Evolutionary conservation across 1,140 invertebrate species (phyloP).

Genomic region (Solen grandis): DNA sequence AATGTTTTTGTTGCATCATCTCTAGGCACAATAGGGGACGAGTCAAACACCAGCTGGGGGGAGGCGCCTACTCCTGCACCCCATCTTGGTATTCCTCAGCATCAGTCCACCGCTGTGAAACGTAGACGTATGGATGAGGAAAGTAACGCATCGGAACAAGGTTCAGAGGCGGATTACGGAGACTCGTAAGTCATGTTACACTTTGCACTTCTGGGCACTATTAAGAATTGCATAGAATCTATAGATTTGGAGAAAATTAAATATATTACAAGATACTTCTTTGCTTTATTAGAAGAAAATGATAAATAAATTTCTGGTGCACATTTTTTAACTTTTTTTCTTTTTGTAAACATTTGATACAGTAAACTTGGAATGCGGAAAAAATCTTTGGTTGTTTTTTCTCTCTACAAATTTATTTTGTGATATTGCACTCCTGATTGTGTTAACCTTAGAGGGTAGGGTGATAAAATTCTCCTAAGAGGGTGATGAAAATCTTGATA

Average conservation of each 20-base stretch:
- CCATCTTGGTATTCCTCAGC: conserved; percentile 62
- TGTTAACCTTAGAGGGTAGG: too few relatives aligned
- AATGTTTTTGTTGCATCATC: background rate
- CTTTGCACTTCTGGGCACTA: background rate
- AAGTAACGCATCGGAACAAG: conserved; percentile 74
- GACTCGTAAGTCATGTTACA: conserved; percentile 70
- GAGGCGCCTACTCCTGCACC: conserved; percentile 81
- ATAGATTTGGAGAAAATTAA: background rate
- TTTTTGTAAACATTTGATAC: background rate
- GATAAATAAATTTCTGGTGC: background rate
- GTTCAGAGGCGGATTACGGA: conserved; percentile 76
- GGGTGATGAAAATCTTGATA: too few relatives aligned
- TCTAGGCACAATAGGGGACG: conserved; percentile 56
- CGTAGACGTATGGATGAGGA: conserved; percentile 68
- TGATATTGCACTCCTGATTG: too few relatives aligned
- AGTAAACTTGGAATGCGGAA: too few relatives aligned
- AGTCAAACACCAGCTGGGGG: conserved; percentile 57
- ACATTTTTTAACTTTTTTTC: background rate
- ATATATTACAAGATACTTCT: background rate
- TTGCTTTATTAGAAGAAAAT: background rate
- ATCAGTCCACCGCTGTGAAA: conserved; percentile 71
- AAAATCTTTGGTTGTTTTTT: too few relatives aligned
- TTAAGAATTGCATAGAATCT: background rate
- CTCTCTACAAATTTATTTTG: too few relatives aligned
- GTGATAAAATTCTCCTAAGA: too few relatives aligned